Percentiles rank a stretch among this genome's conserved stretches.
These are phyloP conservation scores for Schizopygopsis malacanthus DNA, from an alignment of 2,797 vertebrate species.

Conservation along the genomic window DNA sequence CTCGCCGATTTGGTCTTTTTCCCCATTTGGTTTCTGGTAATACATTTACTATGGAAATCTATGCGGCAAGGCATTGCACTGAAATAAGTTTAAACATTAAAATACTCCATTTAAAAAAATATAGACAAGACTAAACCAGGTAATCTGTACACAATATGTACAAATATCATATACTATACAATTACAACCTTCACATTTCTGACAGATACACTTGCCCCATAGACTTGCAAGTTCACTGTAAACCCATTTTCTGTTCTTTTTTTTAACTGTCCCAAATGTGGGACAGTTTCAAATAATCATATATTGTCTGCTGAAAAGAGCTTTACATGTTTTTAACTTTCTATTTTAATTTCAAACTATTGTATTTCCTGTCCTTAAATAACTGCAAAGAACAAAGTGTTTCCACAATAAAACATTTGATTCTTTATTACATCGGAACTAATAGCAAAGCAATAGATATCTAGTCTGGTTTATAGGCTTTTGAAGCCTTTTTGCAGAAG, in stretches of 20 bases:
- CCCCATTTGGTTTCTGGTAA: not conserved
- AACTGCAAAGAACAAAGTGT: not conserved
- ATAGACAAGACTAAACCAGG: not conserved
- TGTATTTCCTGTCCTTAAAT: not conserved
- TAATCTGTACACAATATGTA: not conserved
- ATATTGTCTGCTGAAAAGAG: not conserved
- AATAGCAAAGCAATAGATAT: conserved; percentile 31
- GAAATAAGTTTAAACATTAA: not conserved
- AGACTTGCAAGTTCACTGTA: not conserved
- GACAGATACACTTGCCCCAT: not conserved
- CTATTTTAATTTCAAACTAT: not conserved
- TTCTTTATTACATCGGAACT: conserved; percentile 54
- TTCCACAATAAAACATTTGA: conserved; percentile 48
- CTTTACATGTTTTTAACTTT: not conserved
- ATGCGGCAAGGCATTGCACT: not conserved
- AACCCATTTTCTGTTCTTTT: not conserved
- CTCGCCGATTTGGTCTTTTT: not conserved
- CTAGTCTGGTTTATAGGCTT: not conserved
- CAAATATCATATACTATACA: not conserved
- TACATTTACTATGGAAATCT: not conserved
- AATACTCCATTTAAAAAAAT: not conserved
- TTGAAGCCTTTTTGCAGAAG: conserved; percentile 5
- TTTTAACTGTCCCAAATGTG: not conserved
- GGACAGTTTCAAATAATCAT: not conserved
- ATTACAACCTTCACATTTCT: not conserved